Percentiles rank a stretch among this genome's conserved stretches.
These are phyloP conservation scores for Ceyx cyanopectus DNA, from an alignment of 2,113 vertebrate species.

Conservation along the genomic window DNA sequence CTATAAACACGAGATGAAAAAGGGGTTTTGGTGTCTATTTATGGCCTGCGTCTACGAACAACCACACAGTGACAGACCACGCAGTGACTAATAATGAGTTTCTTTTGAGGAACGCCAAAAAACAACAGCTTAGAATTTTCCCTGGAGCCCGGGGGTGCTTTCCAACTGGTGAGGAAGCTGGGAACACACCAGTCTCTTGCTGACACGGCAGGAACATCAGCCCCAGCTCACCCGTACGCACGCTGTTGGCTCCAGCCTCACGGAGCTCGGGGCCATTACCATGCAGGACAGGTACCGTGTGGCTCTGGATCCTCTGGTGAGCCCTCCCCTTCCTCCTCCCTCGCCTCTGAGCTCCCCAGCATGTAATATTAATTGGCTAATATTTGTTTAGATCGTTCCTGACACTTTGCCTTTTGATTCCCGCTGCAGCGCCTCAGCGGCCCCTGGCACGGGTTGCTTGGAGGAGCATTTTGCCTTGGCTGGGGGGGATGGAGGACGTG, in stretches of 20 bases:
- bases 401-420: background rate
- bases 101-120: background rate
- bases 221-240: background rate
- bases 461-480: background rate
- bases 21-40: fast-evolving
- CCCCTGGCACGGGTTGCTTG: background rate
- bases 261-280: background rate
- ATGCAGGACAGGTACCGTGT: background rate
- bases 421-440: background rate
- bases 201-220: background rate
- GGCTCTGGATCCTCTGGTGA: background rate
- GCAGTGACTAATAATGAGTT: fast-evolving
- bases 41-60: background rate
- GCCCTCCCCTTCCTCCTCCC: background rate
- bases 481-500: background rate
- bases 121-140: background rate
- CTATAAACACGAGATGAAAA: background rate
- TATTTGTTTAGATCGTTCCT: conserved; percentile 24
- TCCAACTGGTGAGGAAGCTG: background rate
- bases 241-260: background rate
- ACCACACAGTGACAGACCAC: background rate
- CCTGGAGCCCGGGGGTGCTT: background rate
- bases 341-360: background rate
- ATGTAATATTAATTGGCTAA: conserved; percentile 43
- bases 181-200: background rate